Percentiles rank a stretch among this genome's conserved stretches.
These are phyloP conservation scores for Halcyon badia DNA, from an alignment of 2,797 vertebrate genomes.

Conservation along the genomic window DNA sequence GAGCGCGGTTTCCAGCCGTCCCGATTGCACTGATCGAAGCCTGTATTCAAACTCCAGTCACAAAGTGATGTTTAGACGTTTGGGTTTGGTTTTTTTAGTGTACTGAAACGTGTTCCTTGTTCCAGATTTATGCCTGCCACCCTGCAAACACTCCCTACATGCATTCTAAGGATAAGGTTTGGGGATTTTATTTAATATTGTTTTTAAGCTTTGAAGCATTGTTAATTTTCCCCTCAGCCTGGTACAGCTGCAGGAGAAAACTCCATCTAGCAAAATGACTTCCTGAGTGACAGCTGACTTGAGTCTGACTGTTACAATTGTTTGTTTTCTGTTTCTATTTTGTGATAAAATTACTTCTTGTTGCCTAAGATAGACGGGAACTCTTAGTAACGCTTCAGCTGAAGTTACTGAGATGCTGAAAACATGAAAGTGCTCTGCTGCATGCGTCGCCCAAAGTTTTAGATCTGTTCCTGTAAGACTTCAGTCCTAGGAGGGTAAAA, in stretches of 20 bases:
- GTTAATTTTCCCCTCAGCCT: not conserved
- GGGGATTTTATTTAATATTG: accelerated
- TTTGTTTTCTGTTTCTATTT: not conserved
- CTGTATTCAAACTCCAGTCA: not conserved
- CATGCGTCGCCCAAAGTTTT: not conserved
- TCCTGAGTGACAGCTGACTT: not conserved
- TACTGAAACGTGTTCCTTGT: not conserved
- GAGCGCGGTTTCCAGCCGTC: not conserved
- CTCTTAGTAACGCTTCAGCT: not conserved
- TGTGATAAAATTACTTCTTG: not conserved
- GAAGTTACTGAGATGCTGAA: not conserved
- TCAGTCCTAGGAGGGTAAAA: not conserved
- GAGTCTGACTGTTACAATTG: not conserved
- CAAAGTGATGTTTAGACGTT: not conserved
- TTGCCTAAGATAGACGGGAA: not conserved
- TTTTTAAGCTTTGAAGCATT: not conserved
- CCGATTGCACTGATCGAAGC: not conserved
- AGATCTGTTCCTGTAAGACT: not conserved
- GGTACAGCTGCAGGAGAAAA: not conserved
- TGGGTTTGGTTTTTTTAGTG: not conserved
- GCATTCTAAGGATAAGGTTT: not conserved
- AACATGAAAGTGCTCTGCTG: not conserved
- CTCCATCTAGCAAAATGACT: not conserved
- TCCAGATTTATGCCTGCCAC: not conserved
- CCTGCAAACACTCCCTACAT: not conserved